Evolutionary conservation across 2,888 invertebrate genomes (phyloP), one percentile per base, ranked within the genome.

Genomic region (Drosophila demipolita): DNA sequence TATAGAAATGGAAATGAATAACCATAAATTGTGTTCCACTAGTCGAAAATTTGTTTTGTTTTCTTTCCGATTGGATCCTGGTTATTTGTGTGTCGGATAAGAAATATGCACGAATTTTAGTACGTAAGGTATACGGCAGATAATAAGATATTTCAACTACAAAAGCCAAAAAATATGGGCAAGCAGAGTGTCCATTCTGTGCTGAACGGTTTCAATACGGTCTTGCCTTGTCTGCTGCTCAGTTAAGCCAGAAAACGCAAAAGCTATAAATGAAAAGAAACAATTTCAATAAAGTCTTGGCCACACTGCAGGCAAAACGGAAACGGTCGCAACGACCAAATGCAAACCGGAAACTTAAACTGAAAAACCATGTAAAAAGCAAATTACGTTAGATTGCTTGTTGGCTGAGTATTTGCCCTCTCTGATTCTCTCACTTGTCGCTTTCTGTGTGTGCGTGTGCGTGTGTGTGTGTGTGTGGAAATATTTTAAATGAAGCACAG

Each of bases 211-310:
- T 65, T 29, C 38, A 26, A 49, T 61, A 63, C 36, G 59, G 59
- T 23, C n/a, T 40, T 64, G 65, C 64, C 66, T 38, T 64, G 62
- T 67, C 66, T 38, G 66, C 54, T 36, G 50, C 35, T 70, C 33
- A 67, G 67, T 62, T 66, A 65, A 72, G 68, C 73, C 72, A 73
- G 78, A 73, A 82, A 79, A 79, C 84, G 77, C 79, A 82, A 80
- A 84, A 76, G 66, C 87, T 79, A 84, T 79, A 84, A 83, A 83
- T 84, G 82, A 83, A 83, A 83, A 82, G 87, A 87, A 83, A 82
- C 84, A 83, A 84, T 87, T 87, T 87, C 87, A 84, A 84, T 82
- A 87, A 84, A 82, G 84, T 82, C 83, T 82, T 81, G 79, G 71
- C 71, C 75, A 75, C 66, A 72, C 55, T 65, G 72, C 72, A 55